Percentiles rank a stretch among this genome's conserved stretches.
phyloP scores from a whole-genome alignment of 2,888 invertebrate species.

The Synergus itoensis region DNA sequence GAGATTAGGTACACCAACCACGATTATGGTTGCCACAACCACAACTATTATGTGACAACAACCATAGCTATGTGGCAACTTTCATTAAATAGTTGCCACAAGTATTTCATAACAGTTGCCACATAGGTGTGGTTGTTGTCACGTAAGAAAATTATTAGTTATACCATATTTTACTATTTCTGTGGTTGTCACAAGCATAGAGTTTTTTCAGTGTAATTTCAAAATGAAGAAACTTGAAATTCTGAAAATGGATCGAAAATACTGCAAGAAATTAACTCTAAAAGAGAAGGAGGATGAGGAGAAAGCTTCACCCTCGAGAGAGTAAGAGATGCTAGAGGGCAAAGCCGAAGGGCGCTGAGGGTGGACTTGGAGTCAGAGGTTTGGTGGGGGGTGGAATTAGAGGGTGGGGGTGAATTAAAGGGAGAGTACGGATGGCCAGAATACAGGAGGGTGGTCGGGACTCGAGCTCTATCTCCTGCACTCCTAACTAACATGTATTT shows the following conservation, averaged over 20 bases:
- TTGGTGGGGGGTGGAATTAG: constrained; percentile 27
- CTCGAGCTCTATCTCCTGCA: constrained; percentile 72
- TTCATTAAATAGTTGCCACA: no score
- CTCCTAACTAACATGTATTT: constrained; percentile 77
- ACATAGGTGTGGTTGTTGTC: no score
- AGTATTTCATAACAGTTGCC: no score
- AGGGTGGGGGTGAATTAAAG: constrained; percentile 47
- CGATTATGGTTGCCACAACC: no score
- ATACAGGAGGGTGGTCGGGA: constrained; percentile 58
- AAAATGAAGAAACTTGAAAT: neutral
- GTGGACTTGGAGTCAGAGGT: constrained; percentile 43
- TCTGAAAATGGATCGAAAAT: neutral
- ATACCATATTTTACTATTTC: no score
- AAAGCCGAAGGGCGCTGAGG: constrained; percentile 24
- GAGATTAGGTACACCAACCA: no score
- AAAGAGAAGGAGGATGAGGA: constrained; percentile 9
- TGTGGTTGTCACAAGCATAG: no score
- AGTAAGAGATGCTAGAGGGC: constrained; percentile 44
- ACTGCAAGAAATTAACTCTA: constrained; percentile 18
- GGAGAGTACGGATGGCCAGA: constrained; percentile 42
- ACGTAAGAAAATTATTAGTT: no score
- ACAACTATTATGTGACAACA: no score
- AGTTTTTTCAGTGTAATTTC: no score
- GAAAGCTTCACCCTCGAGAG: constrained; percentile 44
- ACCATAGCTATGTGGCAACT: no score